phyloP scores from a whole-genome alignment of 53 echinoderm and acorn worm genomes.

The Hippasteria phrygiana region DNA sequence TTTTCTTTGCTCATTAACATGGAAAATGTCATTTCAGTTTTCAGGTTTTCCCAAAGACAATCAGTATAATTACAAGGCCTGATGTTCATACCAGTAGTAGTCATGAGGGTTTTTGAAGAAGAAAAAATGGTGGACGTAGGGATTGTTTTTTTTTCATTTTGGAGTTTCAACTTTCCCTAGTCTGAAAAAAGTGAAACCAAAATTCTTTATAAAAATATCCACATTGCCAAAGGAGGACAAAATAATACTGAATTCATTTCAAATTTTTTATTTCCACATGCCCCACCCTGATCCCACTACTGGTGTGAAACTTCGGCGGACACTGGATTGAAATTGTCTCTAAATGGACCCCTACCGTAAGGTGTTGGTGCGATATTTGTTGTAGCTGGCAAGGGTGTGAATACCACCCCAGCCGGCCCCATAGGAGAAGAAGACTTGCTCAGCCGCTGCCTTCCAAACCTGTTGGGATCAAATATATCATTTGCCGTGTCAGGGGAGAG shows the following conservation, averaged over 20 bases:
- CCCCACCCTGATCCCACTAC: conserved; percentile 13
- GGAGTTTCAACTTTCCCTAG: no score
- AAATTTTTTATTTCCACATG: not conserved
- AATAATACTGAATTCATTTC: not conserved
- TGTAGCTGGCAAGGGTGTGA: conserved; percentile 71
- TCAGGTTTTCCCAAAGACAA: not conserved
- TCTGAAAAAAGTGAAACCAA: no score
- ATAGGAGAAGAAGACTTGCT: conserved; percentile 90
- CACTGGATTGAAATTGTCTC: not conserved
- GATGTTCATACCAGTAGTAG: conserved; percentile 3
- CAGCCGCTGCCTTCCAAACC: conserved; percentile 94
- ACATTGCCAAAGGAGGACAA: no score
- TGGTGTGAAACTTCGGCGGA: conserved; percentile 2
- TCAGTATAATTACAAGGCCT: not conserved
- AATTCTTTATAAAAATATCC: no score
- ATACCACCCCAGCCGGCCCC: conserved; percentile 75
- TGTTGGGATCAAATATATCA: conserved; percentile 23
- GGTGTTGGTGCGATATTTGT: conserved; percentile 53
- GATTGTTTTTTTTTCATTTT: no score
- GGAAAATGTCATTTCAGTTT: not conserved
- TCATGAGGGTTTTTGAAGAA: not conserved
- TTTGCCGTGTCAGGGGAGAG: no score
- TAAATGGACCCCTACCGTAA: conserved; percentile 46
- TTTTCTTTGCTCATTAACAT: no score
- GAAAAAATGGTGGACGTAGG: not conserved